Percentiles rank a stretch among this genome's conserved stretches.
Evolutionary conservation across 2,113 vertebrate species (phyloP).

Genomic region (Caloenas nicobarica): DNA sequence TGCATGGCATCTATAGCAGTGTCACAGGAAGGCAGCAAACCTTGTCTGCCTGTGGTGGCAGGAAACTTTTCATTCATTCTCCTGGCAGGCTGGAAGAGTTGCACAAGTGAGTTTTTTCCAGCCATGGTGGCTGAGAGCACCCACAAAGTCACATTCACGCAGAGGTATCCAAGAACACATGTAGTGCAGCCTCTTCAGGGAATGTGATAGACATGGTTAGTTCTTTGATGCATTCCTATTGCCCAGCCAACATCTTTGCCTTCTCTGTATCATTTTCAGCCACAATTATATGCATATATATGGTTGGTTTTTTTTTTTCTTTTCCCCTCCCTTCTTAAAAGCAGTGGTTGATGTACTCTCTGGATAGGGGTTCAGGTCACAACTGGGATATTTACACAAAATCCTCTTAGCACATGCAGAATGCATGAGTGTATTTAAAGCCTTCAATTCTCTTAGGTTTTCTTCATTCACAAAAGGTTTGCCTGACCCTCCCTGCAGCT

Average conservation of each 20-base stretch:
- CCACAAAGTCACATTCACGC: not conserved
- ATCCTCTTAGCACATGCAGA: not conserved
- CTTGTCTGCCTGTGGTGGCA: not conserved
- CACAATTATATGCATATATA: not conserved
- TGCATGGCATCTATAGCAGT: not conserved
- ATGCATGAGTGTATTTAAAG: not conserved
- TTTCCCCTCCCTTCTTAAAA: not conserved
- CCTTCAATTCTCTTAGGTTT: not conserved
- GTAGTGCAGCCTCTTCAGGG: not conserved
- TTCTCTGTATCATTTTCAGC: not conserved
- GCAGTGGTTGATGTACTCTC: not conserved
- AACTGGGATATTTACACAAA: not conserved
- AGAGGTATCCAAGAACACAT: not conserved
- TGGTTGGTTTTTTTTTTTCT: not conserved
- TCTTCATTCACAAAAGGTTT: not conserved
- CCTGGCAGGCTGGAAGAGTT: not conserved
- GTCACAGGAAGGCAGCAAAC: not conserved
- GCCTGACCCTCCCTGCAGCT: not conserved
- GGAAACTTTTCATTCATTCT: not conserved
- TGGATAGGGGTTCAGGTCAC: not conserved
- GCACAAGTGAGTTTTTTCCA: not conserved
- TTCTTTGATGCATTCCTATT: not conserved
- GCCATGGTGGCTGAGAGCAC: not conserved
- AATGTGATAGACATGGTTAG: not conserved
- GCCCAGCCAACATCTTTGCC: not conserved